A percentile compares a stretch with the other conserved stretches of the same genome.
These are phyloP conservation scores for Capitulum mitella DNA, from an alignment of 2,888 invertebrate species.

Conservation along the genomic window DNA sequence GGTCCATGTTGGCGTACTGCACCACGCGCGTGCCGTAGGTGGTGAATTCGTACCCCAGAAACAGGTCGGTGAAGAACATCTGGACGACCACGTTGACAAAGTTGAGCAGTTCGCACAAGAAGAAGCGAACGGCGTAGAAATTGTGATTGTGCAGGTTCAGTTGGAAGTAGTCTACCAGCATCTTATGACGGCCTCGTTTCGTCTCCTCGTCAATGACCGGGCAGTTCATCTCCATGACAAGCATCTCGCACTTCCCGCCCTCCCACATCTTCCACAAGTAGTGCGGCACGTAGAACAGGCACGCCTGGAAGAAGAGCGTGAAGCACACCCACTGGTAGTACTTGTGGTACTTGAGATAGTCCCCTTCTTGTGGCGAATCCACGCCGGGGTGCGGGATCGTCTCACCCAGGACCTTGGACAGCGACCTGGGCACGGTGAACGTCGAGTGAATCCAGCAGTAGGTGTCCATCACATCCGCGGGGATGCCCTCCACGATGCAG, in stretches of 20 bases:
- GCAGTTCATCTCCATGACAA: constrained; percentile 68
- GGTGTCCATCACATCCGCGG: constrained; percentile 36
- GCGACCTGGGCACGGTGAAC: constrained; percentile 77
- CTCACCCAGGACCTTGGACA: constrained; percentile 44
- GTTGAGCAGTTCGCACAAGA: constrained; percentile 71
- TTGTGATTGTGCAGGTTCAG: constrained; percentile 68
- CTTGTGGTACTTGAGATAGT: constrained; percentile 81
- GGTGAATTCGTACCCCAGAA: constrained; percentile 65
- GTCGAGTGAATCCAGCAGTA: too few species aligned
- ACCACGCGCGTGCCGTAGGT: constrained; percentile 60
- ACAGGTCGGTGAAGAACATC: constrained; percentile 65
- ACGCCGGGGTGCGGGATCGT: constrained; percentile 80
- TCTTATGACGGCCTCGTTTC: constrained; percentile 68
- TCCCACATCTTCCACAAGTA: constrained; percentile 77
- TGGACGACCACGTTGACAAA: constrained; percentile 68
- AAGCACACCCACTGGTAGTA: constrained; percentile 97
- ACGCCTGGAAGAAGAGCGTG: constrained; percentile 54
- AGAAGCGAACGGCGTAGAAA: constrained; percentile 67
- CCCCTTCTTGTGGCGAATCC: constrained; percentile 46
- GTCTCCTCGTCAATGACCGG: constrained; percentile 73
- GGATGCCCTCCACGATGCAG: constrained; percentile 41
- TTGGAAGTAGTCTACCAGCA: constrained; percentile 60
- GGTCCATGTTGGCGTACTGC: constrained; percentile 62
- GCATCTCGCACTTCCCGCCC: constrained; percentile 67
- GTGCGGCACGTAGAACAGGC: constrained; percentile 77